Conservation (phyloP, 2,888 invertebrate species). For the Xestia c-nigrum region DNA sequence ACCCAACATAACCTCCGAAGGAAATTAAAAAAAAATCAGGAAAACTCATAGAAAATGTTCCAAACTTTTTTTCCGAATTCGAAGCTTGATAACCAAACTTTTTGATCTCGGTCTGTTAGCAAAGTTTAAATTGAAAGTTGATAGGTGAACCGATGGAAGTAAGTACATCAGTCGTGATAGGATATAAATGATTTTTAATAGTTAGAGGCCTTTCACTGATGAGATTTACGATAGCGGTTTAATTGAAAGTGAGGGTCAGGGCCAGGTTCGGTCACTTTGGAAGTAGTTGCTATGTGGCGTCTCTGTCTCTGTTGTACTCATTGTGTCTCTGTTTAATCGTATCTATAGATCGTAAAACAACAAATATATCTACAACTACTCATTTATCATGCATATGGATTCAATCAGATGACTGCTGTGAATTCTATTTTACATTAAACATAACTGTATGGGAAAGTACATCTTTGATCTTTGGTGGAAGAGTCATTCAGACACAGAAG, state of each 20-base stretch:
- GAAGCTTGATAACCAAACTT: conserved; percentile 46
- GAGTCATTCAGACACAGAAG: too few species aligned
- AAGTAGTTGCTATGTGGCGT: conserved; percentile 19
- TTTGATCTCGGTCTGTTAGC: conserved; percentile 42
- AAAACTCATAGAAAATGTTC: conserved; percentile 27
- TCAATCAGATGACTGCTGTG: background rate
- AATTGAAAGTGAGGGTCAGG: background rate
- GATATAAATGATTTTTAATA: conserved; percentile 20
- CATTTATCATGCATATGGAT: background rate
- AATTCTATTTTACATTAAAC: background rate
- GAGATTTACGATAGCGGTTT: conserved; percentile 15
- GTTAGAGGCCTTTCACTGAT: conserved; percentile 31
- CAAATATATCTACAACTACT: background rate
- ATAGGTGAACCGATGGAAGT: conserved; percentile 32
- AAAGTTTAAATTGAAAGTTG: conserved; percentile 58
- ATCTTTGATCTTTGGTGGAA: too few species aligned
- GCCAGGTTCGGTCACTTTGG: background rate
- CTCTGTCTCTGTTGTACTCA: background rate
- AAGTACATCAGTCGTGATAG: background rate
- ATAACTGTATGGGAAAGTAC: background rate
- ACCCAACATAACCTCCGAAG: background rate
- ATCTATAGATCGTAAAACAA: background rate
- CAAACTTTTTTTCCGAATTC: conserved; percentile 36
- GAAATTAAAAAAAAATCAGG: conserved; percentile 43
- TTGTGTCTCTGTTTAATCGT: background rate